Evolutionary conservation across 2,113 vertebrate species (phyloP), one percentile per base, ranked within the genome.

Genomic region (Lanius collurio): DNA sequence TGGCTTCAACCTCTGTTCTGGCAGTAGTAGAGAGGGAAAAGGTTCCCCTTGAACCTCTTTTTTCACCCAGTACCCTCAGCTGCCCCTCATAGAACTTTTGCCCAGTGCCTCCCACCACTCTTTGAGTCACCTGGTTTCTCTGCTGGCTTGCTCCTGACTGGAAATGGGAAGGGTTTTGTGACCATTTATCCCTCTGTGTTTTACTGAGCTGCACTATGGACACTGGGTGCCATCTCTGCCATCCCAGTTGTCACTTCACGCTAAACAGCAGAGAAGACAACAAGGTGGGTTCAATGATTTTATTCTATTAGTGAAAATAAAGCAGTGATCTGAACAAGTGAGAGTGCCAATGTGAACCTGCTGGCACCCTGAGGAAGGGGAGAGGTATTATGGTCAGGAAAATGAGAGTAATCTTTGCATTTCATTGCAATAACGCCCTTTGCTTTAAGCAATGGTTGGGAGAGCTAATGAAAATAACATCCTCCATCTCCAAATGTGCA

Each of bases 241-340:
- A 49, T 20, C 12, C 2, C 0, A 1, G 33, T 6, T 49, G 30
- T 9, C 31, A 31, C 41, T 42, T 63, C 14, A 5, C 30, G 11
- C 35, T 59, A 24, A 53, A 3, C 37, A 24, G 26, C 6, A 67
- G 15, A 42, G 7, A 39, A 11, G 16, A 35, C 6, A 41, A 14
- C 0, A 0, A n/a, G 3, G 13, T 46, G 50, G 7, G 2, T 21
- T 57, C 63, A 46, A n/a, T 31, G 11, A 8, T 60, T 81, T 81
- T 53, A 30, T 52, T 69, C 62, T 49, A 16, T 24, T 41, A 27
- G 0, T 21, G 21, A 42, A 76, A 79, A 62, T 26, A 26, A 63
- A 60, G 15, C 4, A 24, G 23, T 5, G 10, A 2, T 4, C 3
- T 65, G 22, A 26, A 23, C 7, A 63, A 8, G 4, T 1, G 31